Conservation (phyloP, 2,888 invertebrate genomes). For the Subacronicta megacephala region DNA sequence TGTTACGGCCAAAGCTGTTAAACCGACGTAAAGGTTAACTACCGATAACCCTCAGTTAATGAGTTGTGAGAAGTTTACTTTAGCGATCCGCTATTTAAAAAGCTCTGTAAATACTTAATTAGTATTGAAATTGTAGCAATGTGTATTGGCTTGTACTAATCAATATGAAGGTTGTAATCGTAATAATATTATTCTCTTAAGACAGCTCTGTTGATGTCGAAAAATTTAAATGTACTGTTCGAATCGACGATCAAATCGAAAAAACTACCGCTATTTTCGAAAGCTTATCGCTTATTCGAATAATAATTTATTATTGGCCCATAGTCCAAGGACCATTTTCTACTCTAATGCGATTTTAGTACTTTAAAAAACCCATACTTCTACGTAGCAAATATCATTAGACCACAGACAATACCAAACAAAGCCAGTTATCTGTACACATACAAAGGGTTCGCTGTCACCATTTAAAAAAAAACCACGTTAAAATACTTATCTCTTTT, state of each 20-base stretch:
- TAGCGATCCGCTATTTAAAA: neutral
- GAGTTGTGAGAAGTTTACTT: neutral
- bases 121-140: slow-evolving; percentile 7
- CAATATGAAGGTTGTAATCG: slow-evolving; percentile 3
- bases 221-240: neutral
- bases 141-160: neutral
- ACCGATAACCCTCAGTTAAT: neutral
- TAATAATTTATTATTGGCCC: too few relatives aligned
- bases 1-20: too few relatives aligned
- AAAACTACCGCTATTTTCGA: too few relatives aligned
- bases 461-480: slow-evolving; percentile 38
- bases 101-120: slow-evolving; percentile 18
- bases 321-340: neutral
- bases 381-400: slow-evolving; percentile 38
- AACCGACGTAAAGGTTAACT: too few relatives aligned
- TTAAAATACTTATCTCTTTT: slow-evolving; percentile 42
- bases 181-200: slow-evolving; percentile 1
- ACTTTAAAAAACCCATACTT: neutral
- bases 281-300: too few relatives aligned
- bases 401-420: slow-evolving; percentile 53
- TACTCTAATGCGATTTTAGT: neutral
- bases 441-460: slow-evolving; percentile 58
- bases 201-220: too few relatives aligned
- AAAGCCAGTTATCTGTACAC: slow-evolving; percentile 56
- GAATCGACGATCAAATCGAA: neutral